Evolutionary conservation across 2,797 vertebrate species (phyloP), one percentile per base, ranked within the genome.

Genomic region (Lophius americanus): DNA sequence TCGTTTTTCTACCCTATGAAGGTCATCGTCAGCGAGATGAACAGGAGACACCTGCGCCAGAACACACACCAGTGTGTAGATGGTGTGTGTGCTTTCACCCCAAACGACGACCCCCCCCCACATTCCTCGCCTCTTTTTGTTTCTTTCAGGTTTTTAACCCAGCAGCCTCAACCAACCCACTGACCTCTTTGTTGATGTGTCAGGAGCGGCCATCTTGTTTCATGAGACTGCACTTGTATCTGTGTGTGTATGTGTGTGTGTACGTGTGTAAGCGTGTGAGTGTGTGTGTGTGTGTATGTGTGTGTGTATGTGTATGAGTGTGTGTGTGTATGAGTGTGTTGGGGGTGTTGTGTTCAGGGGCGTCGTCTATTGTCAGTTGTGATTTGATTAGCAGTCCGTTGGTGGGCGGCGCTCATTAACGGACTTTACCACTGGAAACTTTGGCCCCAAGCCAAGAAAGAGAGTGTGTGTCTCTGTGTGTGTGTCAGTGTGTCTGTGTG

Each of bases 161-260:
- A 54, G 70, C 75, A 63, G 73, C 71, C 71, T 78, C 59, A 60
- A 75, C 60, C 51, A 50, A 81, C 69, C 51, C 79, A 0, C 4
- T 75, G 76, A 85, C 79, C 86, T 75, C 72, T 60, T 13, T 75
- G 79, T 83, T 84, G 78, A 81, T 3, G 70, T 75, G 51, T 11
- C 37, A 41, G 55, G 46, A 6, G 62, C 67, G 1, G 84, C 87
- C 86, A 89, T 90, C 84, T 86, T 87, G 79, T 84, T 80, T 75
- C 66, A 73, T 77, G 11, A 32, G 14, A 43, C 33, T 7, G 37
- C 23, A 23, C 23, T 23, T 23, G 23, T 23, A 23, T 23, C 23
- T 42, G 49, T 55, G 51, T 65, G 51, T 46, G 63, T 49, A 53
- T 59, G 57, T 52, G 56, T 32, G 65, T 48, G 53, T 47, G 67